Evolutionary conservation across 2,888 invertebrate genomes (phyloP), one percentile per base, ranked within the genome.

Genomic region (Watsonalla cultraria): DNA sequence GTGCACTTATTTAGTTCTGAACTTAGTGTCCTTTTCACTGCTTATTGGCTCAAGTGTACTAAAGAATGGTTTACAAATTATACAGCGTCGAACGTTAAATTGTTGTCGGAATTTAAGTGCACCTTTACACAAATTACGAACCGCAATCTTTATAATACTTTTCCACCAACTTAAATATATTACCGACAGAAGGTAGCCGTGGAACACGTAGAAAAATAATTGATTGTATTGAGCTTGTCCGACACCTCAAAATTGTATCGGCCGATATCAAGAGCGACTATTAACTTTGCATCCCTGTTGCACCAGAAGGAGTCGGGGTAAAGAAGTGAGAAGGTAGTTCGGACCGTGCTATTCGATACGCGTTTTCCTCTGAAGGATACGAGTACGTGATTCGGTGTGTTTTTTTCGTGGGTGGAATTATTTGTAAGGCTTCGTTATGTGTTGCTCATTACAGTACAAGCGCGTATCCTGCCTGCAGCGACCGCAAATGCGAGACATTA

Each of bases 401-500:
- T 89, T 90, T 89, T 89, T 90, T 87, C 83, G 84, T 87, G 80
- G 87, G 84, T 87, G 75, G 86, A 87, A 87, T 90, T 89, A 89
- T 90, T 90, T 90, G 90, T 90, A 89, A 79, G 90, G 90, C 83
- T 90, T 90, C 90, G 79, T 87, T 88, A 88, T 88, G 84, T 86
- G 89, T 85, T 84, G 89, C 89, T 90, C 90, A 90, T 90, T 90
- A 90, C 82, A 74, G 81, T 84, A 88, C 90, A 86, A 83, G 89
- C 81, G 73, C 76, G 89, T 86, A 90, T 90, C 90, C 90, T 90
- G 85, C 82, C 80, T 70, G 77, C 70, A 71, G 74, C 77, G 82
- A 89, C 89, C 89, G 86, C 89, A 90, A 90, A 86, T 86, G 88
- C 80, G 84, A 83, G 85, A 85, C 87, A 86, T 87, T 84, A 85